Evolutionary conservation across 2,113 vertebrate genomes (phyloP), one percentile per base, ranked within the genome.

Genomic region (Ammodramus savannarum): DNA sequence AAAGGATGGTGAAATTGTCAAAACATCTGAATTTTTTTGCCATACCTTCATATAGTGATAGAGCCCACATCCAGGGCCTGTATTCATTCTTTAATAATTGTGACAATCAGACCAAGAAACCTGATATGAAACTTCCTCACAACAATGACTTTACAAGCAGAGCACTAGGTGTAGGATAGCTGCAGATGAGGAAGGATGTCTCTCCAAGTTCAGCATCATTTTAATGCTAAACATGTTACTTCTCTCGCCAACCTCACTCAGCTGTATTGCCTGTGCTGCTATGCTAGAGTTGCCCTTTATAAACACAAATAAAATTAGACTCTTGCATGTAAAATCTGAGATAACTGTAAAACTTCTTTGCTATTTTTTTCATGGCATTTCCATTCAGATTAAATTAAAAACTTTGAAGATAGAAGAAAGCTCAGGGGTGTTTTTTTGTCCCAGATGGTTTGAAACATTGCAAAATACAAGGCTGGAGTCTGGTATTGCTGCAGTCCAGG

Each of bases 401-500:
- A 88, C 8, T 13, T 74, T 96, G n/a, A 87, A 73, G 41, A 39
- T 7, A 57, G 79, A 93, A 84, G n/a, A 89, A 79, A 34, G 4
- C 39, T 76, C 34, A 36, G 7, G 13, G 1, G 1, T 2, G 16
- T 15, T 31, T 80, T 93, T 77, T 72, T 5, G 17, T 71, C 90
- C 43, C 46, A 71, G 74, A 39, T 85, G 71, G 55, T 95, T 94
- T 96, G 87, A 96, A 96, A 83, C 59, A 67, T 75, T 85, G 59
- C 26, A 90, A 90, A 94, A 89, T 85, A 61, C 59, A 74, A 81
- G 87, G 13, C 78, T 80, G 43, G 51, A 88, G 52, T 74, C 89
- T 96, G 69, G 72, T 41, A 83, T 89, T 94, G 52, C 91, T 93
- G 85, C 87, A 93, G 94, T 76, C 92, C 92, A 96, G 95, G 96